Percentiles rank a stretch among this genome's conserved stretches.
Evolutionary conservation across 1,140 invertebrate genomes (phyloP).

Genomic region (Neuroterus valhalla): DNA sequence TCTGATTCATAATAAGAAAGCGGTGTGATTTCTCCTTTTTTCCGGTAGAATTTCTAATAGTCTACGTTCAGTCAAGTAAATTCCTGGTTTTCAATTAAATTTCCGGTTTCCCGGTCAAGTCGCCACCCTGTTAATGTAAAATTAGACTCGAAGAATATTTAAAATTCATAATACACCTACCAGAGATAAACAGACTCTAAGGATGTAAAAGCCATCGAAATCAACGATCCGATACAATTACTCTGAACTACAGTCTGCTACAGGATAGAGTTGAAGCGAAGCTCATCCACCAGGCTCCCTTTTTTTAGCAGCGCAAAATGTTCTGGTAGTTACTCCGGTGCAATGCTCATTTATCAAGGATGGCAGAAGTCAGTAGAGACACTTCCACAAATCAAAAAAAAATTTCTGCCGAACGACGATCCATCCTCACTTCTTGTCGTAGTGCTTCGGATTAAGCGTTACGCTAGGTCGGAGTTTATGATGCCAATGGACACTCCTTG

Average conservation of each 20-base stretch:
- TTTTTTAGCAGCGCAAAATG: neutral
- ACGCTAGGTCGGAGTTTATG: neutral
- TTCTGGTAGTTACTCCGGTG: neutral
- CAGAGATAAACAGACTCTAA: constrained; percentile 13
- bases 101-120: too few relatives aligned
- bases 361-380: neutral
- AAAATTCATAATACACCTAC: constrained; percentile 26
- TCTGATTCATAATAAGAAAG: too few relatives aligned
- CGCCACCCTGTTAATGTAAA: too few relatives aligned
- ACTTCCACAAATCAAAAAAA: constrained; percentile 7
- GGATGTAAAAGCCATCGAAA: constrained; percentile 39
- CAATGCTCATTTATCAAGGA: neutral
- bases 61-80: too few relatives aligned
- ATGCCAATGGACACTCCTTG: constrained; percentile 8
- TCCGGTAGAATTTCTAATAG: too few relatives aligned
- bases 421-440: constrained; percentile 4
- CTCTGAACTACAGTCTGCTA: constrained; percentile 29
- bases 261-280: neutral
- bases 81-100: too few relatives aligned
- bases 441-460: constrained; percentile 21
- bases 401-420: neutral
- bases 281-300: neutral
- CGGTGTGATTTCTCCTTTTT: too few relatives aligned
- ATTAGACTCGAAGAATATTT: constrained; percentile 56
- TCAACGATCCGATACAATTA: constrained; percentile 38